Conservation (phyloP, 1,140 invertebrate genomes). For the Linepithema humile region DNA sequence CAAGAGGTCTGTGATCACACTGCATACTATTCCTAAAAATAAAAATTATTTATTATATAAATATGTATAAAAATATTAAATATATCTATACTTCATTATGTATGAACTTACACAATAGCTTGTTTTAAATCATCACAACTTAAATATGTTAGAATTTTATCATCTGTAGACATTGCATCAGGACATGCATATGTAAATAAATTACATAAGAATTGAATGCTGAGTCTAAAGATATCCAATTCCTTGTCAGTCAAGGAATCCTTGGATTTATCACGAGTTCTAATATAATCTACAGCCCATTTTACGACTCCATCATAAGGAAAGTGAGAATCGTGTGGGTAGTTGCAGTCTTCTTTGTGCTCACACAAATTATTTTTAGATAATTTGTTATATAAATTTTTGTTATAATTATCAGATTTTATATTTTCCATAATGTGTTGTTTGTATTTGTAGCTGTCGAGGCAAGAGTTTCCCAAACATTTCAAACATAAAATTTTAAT, state of each 20-base stretch:
- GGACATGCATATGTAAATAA: constrained; percentile 70
- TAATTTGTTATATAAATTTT: constrained; percentile 53
- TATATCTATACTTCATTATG: background rate
- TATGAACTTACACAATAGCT: constrained; percentile 71
- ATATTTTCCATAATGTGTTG: constrained; percentile 10
- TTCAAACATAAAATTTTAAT: constrained; percentile 74
- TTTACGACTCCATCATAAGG: constrained; percentile 73
- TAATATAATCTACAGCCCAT: constrained; percentile 70
- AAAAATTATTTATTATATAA: background rate
- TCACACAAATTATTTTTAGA: constrained; percentile 1
- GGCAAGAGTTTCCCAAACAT: constrained; percentile 77
- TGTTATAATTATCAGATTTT: constrained; percentile 6
- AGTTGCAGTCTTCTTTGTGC: background rate
- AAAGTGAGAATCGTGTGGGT: constrained; percentile 67
- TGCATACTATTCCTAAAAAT: constrained; percentile 32
- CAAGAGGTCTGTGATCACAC: constrained; percentile 60
- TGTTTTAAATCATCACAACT: constrained; percentile 64
- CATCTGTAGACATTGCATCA: constrained; percentile 26
- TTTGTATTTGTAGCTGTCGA: constrained; percentile 65
- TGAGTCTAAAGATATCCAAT: constrained; percentile 71
- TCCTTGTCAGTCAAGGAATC: constrained; percentile 58
- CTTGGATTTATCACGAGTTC: background rate
- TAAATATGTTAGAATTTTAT: constrained; percentile 53
- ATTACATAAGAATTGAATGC: constrained; percentile 78
- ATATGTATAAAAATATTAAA: constrained; percentile 68